These are phyloP conservation scores for Phyllostomus hastatus DNA, from an alignment of 2,113 vertebrate genomes.

Conservation along the genomic window DNA sequence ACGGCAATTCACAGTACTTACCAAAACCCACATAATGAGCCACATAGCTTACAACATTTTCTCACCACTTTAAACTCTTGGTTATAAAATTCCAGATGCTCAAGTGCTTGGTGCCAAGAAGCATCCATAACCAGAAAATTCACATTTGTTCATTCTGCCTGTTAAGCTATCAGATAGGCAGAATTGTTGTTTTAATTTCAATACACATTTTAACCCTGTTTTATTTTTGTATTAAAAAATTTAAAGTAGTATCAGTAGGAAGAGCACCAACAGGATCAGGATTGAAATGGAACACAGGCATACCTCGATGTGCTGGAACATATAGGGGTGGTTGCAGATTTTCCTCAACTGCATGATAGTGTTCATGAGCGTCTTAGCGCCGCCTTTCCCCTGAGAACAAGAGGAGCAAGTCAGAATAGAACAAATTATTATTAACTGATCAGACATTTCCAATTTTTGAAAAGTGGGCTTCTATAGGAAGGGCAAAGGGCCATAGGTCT, in stretches of 20 bases:
- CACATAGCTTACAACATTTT: neutral
- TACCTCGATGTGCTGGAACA: conserved; percentile 97
- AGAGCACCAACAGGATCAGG: neutral
- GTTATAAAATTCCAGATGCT: conserved; percentile 49
- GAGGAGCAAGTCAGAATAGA: conserved; percentile 2
- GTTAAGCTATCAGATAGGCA: neutral
- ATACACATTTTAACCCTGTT: neutral
- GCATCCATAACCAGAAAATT: neutral
- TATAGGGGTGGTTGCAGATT: conserved; percentile 98
- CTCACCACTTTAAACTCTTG: neutral
- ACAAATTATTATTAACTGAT: neutral
- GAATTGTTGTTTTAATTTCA: neutral
- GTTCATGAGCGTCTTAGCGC: conserved; percentile 98
- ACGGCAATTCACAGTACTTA: conserved; percentile 23
- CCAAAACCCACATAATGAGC: neutral
- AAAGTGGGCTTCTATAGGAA: neutral
- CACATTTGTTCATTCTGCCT: neutral
- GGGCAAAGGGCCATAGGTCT: neutral
- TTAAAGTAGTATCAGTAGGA: no score
- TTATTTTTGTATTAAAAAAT: neutral
- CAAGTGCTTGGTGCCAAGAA: neutral
- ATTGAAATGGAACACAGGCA: neutral
- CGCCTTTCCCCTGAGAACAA: conserved; percentile 92
- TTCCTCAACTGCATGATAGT: conserved; percentile 99
- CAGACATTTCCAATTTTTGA: neutral